Percentiles rank a stretch among this genome's conserved stretches.
These are phyloP conservation scores for Leucophora obtusa DNA, from an alignment of 2,888 invertebrate genomes.

Conservation along the genomic window DNA sequence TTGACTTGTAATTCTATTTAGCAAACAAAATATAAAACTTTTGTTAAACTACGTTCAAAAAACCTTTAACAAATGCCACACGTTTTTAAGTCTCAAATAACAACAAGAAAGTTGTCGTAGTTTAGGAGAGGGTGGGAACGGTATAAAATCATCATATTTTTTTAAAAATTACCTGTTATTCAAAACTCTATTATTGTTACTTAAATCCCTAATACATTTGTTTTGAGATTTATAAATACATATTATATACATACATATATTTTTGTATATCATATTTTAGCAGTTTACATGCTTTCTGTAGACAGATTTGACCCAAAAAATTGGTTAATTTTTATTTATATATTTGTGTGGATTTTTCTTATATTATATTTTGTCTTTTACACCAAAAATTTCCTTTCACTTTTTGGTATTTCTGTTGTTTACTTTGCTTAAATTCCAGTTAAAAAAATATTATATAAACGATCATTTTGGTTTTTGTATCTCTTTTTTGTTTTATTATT, in stretches of 20 bases:
- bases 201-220: conserved; percentile 25
- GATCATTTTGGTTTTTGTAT: conserved; percentile 23
- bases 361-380: conserved; percentile 33
- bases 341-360: conserved; percentile 19
- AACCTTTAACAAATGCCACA: conserved; percentile 34
- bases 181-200: not conserved
- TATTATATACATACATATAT: no score
- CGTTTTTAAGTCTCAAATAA: not conserved
- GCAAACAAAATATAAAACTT: conserved; percentile 3
- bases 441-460: conserved; percentile 57
- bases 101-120: not conserved
- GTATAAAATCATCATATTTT: not conserved
- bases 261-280: conserved; percentile 29
- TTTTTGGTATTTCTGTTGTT: conserved; percentile 50
- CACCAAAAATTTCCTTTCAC: conserved; percentile 60
- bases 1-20: not conserved
- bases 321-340: conserved; percentile 17
- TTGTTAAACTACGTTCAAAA: conserved; percentile 21
- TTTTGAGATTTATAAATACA: conserved; percentile 44
- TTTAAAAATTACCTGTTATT: conserved; percentile 26
- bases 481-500: conserved; percentile 2
- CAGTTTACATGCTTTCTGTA: conserved; percentile 36
- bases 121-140: not conserved
- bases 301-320: conserved; percentile 51
- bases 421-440: conserved; percentile 55